A percentile compares a stretch with the other conserved stretches of the same genome.
These are phyloP conservation scores for Conger conger DNA, from an alignment of 2,113 vertebrate genomes.

Conservation along the genomic window DNA sequence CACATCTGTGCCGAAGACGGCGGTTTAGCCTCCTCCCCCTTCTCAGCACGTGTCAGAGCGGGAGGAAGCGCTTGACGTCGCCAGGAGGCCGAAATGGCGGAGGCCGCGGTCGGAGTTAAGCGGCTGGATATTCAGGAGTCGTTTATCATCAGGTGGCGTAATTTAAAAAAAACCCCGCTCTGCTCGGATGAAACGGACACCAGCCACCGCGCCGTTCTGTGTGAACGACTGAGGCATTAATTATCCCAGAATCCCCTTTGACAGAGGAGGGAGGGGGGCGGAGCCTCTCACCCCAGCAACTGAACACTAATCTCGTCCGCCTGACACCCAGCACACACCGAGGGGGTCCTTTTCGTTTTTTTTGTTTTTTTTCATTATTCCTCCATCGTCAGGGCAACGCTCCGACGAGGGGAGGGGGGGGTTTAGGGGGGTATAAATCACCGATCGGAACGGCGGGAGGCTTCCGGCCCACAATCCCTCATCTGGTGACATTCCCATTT, in stretches of 20 bases:
- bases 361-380: too few relatives aligned
- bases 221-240: background rate
- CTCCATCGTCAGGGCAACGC: background rate
- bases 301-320: background rate
- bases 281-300: background rate
- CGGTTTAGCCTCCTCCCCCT: too few relatives aligned
- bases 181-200: background rate
- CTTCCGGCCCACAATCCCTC: background rate
- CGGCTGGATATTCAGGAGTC: background rate
- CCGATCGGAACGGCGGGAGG: background rate
- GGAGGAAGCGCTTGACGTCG: too few relatives aligned
- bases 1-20: background rate
- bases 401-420: background rate
- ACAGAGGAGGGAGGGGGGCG: background rate
- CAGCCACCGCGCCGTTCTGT: background rate
- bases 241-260: background rate
- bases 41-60: background rate
- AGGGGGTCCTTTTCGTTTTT: background rate
- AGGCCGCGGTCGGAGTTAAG: background rate
- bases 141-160: background rate
- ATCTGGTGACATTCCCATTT: constrained; percentile 1
- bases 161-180: background rate
- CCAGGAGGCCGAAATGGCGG: background rate
- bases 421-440: background rate
- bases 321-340: background rate